These are phyloP conservation scores for Orthosia gothica DNA, from an alignment of 2,888 invertebrate species.

Conservation along the genomic window DNA sequence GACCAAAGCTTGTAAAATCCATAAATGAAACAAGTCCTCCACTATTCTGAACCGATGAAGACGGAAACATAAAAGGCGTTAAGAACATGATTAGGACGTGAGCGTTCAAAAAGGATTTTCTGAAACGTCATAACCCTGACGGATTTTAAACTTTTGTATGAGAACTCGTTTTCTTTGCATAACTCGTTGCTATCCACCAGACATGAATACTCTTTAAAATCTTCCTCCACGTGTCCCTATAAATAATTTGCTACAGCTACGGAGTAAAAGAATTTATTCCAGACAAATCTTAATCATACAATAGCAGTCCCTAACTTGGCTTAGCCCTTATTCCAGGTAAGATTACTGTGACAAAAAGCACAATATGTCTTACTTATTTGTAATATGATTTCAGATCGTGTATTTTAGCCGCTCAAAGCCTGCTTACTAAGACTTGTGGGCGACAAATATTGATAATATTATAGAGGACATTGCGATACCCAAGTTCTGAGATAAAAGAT, in stretches of 20 bases:
- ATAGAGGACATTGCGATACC: slow-evolving; percentile 13
- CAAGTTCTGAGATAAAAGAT: slow-evolving; percentile 29
- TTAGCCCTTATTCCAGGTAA: slow-evolving; percentile 14
- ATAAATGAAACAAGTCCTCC: too few relatives aligned
- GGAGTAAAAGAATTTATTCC: background rate
- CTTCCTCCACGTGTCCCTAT: background rate
- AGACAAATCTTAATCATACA: too few relatives aligned
- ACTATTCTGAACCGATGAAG: too few relatives aligned
- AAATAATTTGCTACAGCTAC: background rate
- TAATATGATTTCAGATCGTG: slow-evolving; percentile 20
- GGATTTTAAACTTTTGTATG: background rate
- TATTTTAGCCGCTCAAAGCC: slow-evolving; percentile 6
- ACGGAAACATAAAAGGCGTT: background rate
- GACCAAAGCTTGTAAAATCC: too few relatives aligned
- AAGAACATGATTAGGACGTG: too few relatives aligned
- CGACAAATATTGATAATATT: slow-evolving; percentile 26
- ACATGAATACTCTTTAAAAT: background rate
- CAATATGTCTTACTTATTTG: slow-evolving; percentile 28
- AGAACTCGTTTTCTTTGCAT: background rate
- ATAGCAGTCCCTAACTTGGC: slow-evolving; percentile 7
- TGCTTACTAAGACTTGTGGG: slow-evolving; percentile 4
- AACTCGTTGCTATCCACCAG: too few relatives aligned
- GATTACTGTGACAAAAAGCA: too few relatives aligned
- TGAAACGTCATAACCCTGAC: background rate
- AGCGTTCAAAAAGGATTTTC: background rate